Percentiles rank a stretch among this genome's conserved stretches.
phyloP scores from a whole-genome alignment of 2,888 invertebrate genomes.

The Phalera bucephala region DNA sequence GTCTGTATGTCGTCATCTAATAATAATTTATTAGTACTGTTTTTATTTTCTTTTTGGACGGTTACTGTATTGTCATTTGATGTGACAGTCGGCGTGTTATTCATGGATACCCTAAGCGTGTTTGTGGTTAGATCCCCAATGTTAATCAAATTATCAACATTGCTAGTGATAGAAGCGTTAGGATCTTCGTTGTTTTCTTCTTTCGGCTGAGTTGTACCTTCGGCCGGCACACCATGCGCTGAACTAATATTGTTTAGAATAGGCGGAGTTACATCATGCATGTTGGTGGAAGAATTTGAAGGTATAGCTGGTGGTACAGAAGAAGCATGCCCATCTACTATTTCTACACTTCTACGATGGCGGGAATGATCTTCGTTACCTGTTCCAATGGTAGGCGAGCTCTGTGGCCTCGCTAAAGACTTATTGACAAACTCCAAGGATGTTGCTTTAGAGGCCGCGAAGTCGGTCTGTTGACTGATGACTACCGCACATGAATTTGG shows the following conservation, averaged over 20 bases:
- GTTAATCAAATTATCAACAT: constrained; percentile 47
- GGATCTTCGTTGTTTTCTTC: constrained; percentile 42
- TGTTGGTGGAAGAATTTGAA: constrained; percentile 64
- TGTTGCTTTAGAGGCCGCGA: constrained; percentile 87
- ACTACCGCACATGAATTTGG: constrained; percentile 92
- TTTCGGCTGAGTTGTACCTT: constrained; percentile 32
- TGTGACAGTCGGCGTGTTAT: constrained; percentile 2
- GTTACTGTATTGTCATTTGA: not conserved
- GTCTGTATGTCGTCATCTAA: not conserved
- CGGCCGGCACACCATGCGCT: constrained; percentile 74
- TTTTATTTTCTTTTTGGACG: not conserved
- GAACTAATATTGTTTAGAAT: constrained; percentile 67
- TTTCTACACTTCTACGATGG: constrained; percentile 88
- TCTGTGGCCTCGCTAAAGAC: constrained; percentile 86
- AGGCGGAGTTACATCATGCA: constrained; percentile 78
- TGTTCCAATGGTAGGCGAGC: constrained; percentile 78
- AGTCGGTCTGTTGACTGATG: constrained; percentile 90
- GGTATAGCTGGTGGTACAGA: constrained; percentile 60
- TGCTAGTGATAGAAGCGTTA: constrained; percentile 60
- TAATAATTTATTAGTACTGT: too few relatives aligned
- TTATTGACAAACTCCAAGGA: constrained; percentile 87
- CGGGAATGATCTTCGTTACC: constrained; percentile 82
- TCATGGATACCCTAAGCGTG: constrained; percentile 30
- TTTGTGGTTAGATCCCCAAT: constrained; percentile 59
- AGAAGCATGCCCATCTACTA: constrained; percentile 85